Evolutionary conservation across 2,797 vertebrate species (phyloP), one percentile per base, ranked within the genome.

Genomic region (Avahi laniger): DNA sequence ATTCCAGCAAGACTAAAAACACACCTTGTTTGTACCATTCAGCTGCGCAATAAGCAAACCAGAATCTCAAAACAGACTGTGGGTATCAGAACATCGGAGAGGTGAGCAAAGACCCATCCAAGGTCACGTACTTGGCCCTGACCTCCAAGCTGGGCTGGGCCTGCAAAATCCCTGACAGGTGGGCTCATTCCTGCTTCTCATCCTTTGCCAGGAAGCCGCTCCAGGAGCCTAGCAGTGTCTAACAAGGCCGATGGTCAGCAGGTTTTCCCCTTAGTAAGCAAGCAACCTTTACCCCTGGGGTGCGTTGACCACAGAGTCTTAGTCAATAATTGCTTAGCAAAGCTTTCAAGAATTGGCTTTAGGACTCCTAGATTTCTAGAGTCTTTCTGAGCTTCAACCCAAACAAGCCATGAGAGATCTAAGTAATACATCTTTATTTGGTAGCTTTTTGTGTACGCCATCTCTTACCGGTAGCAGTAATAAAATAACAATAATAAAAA

Each of bases 251-350:
- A 24, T 4, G 11, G 9, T 96, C 92, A 80, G 85, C 93, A 93
- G 57, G 13, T 67, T 93, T 85, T 69, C 54, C 33, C 73, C 80
- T 73, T 79, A 90, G 70, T 72, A 73, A 90, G 96, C 93, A 84
- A 75, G 43, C 75, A 89, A 54, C 30, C 18, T 57, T 89, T 1
- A 1, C 52, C 59, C 73, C 83, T 54, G 46, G 83, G 63, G 63
- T 33, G 4, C 67, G 43, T 24, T 73, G 38, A 80, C 38, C 15
- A 24, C 41, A 87, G 91, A 86, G 46, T 15, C 2, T 52, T 43
- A 81, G 79, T 95, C 93, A 87, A 96, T 94, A 96, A 59, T 76
- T 43, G 63, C 70, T 76, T 30, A 92, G 50, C 61, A 28, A 57
- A 54, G 50, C 72, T 95, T 95, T 94, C 78, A 75, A 95, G 82